phyloP scores from a whole-genome alignment of 2,888 invertebrate genomes.

The Cryptus armator region DNA sequence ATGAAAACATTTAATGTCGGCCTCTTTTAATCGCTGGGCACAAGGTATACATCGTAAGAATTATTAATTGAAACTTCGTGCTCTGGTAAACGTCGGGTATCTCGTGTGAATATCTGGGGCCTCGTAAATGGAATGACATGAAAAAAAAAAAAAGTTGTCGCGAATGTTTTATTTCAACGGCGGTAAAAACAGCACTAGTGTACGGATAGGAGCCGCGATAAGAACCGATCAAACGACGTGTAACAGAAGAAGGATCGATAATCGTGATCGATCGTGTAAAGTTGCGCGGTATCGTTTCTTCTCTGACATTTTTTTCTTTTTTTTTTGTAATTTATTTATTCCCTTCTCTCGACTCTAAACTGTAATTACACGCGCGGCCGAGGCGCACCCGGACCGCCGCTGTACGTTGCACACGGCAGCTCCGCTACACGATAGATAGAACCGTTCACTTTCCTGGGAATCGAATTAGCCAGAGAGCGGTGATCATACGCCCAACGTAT shows the following conservation, averaged over 20 bases:
- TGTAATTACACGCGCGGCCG: slow-evolving; percentile 43
- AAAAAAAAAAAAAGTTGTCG: slow-evolving; percentile 6
- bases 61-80: not conserved
- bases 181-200: not conserved
- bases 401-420: not conserved
- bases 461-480: slow-evolving; percentile 64
- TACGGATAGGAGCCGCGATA: not conserved
- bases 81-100: not conserved
- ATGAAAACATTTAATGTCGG: not conserved
- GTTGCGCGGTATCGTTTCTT: slow-evolving; percentile 17
- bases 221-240: not conserved
- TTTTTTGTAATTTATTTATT: not conserved
- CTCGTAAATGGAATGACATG: slow-evolving; percentile 1
- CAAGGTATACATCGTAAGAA: not conserved
- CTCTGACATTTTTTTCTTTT: slow-evolving; percentile 4
- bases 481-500: slow-evolving; percentile 44
- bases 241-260: slow-evolving; percentile 7
- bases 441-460: slow-evolving; percentile 68
- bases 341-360: slow-evolving; percentile 8
- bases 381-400: slow-evolving; percentile 27
- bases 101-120: not conserved
- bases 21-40: not conserved
- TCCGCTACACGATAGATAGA: slow-evolving; percentile 37
- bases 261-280: not conserved
- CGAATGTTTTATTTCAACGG: not conserved